These are phyloP conservation scores for Trochalopteron elliotii DNA, from an alignment of 2,113 vertebrate genomes.

Conservation along the genomic window DNA sequence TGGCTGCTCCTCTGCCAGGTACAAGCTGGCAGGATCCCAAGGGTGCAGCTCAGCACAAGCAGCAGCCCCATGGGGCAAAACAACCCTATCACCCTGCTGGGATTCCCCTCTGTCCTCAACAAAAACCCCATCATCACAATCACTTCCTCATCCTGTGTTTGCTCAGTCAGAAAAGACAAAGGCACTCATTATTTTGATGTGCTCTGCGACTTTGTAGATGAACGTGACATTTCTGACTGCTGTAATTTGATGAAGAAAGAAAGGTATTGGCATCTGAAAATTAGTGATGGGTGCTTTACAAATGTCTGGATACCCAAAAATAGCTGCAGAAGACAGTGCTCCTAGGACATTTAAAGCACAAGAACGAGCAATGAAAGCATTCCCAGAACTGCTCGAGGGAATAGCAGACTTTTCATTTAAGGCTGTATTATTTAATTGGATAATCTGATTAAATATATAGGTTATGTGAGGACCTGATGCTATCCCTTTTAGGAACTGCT, in stretches of 20 bases:
- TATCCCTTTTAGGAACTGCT: neutral
- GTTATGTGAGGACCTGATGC: neutral
- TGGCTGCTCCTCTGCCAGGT: neutral
- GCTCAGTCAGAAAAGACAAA: neutral
- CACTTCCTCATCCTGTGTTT: neutral
- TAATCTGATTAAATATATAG: slow-evolving; percentile 33
- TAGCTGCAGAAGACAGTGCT: neutral
- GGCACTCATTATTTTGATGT: accelerated
- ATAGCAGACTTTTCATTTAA: slow-evolving; percentile 5
- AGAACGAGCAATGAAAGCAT: neutral
- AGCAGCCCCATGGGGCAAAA: accelerated
- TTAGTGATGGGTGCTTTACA: neutral
- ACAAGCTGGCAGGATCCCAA: accelerated
- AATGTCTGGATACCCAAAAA: neutral
- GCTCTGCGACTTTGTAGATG: neutral
- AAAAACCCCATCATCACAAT: accelerated
- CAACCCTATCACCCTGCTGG: accelerated
- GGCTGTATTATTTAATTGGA: slow-evolving; percentile 14
- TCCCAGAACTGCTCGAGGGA: neutral
- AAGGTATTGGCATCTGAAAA: neutral
- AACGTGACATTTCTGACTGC: neutral
- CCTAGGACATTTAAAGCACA: neutral
- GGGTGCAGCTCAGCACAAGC: neutral
- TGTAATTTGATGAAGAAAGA: neutral
- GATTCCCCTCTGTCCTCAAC: neutral